These are phyloP conservation scores for Drosophila mayri DNA, from an alignment of 1,140 invertebrate genomes.

Conservation along the genomic window DNA sequence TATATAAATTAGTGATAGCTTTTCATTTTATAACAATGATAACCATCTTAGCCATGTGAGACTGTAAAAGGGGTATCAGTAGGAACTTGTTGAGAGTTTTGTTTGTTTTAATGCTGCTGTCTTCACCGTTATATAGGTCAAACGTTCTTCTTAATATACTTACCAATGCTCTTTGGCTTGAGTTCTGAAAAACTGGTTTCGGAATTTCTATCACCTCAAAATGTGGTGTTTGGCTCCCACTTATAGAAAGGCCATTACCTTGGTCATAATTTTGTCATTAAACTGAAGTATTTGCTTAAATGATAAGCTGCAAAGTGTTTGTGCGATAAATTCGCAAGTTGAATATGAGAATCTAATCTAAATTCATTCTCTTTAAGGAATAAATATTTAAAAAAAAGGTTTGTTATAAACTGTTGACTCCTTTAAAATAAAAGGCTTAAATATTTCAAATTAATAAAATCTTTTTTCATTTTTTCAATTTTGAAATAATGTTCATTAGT, in stretches of 20 bases:
- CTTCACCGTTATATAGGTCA: constrained; percentile 17
- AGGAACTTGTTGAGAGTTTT: constrained; percentile 26
- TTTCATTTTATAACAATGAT: too few relatives aligned
- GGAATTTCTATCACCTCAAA: neutral
- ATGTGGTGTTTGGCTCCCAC: constrained; percentile 1
- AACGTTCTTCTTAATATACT: constrained; percentile 11
- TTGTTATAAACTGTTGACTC: neutral
- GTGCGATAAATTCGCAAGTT: neutral
- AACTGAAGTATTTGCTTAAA: constrained; percentile 14
- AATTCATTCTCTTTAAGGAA: too few relatives aligned
- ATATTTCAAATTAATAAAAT: too few relatives aligned
- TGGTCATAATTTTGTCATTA: constrained; percentile 20
- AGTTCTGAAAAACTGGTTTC: constrained; percentile 12
- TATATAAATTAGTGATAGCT: too few relatives aligned
- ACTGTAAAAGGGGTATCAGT: constrained; percentile 23
- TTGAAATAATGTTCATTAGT: neutral
- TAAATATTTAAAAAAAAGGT: too few relatives aligned
- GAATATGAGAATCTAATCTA: neutral
- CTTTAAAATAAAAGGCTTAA: neutral
- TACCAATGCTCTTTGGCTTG: neutral
- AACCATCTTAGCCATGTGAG: neutral
- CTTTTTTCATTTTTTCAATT: neutral
- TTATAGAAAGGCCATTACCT: constrained; percentile 29
- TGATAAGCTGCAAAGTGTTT: constrained; percentile 27
- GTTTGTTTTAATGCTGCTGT: constrained; percentile 24